Evolutionary conservation across 2,113 vertebrate species (phyloP).

Genomic region (Oncorhynchus masou): DNA sequence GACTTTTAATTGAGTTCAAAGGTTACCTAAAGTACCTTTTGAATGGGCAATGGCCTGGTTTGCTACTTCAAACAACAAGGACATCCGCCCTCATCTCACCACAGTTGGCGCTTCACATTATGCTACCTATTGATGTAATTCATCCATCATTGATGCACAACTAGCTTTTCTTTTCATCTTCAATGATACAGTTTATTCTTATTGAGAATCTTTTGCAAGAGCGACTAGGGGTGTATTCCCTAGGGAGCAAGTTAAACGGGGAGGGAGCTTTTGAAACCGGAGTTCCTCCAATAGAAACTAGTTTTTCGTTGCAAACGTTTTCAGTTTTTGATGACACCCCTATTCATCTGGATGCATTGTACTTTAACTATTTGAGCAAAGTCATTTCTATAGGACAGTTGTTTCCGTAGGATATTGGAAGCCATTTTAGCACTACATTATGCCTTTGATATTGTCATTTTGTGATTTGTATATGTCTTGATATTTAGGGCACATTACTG

Average conservation of each 20-base stretch:
- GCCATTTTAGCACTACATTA: conserved; percentile 43
- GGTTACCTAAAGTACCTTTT: conserved; percentile 72
- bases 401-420: conserved; percentile 32
- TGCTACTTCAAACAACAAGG: conserved; percentile 45
- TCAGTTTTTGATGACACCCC: too few relatives aligned
- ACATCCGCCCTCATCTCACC: conserved; percentile 15
- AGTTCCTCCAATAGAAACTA: too few relatives aligned
- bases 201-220: too few relatives aligned
- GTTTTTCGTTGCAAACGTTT: neutral
- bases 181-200: too few relatives aligned
- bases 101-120: conserved; percentile 20
- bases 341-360: conserved; percentile 16
- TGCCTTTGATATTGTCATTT: neutral
- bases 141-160: conserved; percentile 18
- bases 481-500: conserved; percentile 8
- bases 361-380: conserved; percentile 28
- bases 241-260: too few relatives aligned
- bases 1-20: conserved; percentile 67
- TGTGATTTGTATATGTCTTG: neutral
- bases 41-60: conserved; percentile 48
- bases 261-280: too few relatives aligned
- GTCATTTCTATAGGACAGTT: conserved; percentile 23
- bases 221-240: too few relatives aligned
- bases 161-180: neutral
- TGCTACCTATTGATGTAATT: neutral